Base-by-base conservation (phyloP, 2,113 vertebrate species). In the Lagenorhynchus albirostris region DNA sequence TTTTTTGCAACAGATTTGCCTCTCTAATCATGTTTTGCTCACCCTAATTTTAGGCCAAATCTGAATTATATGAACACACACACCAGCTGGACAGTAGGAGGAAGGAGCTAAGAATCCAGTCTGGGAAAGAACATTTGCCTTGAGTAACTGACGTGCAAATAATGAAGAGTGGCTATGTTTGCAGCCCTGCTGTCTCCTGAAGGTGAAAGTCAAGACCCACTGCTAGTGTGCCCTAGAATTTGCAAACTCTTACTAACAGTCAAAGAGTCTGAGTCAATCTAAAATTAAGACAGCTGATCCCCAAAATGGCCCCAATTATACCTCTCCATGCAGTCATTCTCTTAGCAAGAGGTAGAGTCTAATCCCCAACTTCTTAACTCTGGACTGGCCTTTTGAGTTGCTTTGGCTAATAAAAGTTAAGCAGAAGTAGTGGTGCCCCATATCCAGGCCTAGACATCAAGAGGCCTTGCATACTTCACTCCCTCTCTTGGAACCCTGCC, bases 1-100 rank as follows among this genome's bases (percentile, higher is more conserved):
- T 62, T 26, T 88, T 87, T 41, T 23, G 12, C 44, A 74, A 71
- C 63, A 76, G 21, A 87, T 86, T 86, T 41, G 25, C 74, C 60
- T 95, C 88, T 63, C 76, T 79, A 38, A 36, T 96, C 50, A 36
- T 93, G 33, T 92, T 96, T 98, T 70, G 55, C 36, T 96, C 68
- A 71, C 31, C 25, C 85, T 96, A 82, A 73, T 91, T 95, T 89
- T 96, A 96, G 89, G 67, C 12, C 47, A 79, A 31, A 26, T 71
- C 62, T 93, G 81, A 89, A 55, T 76, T 95, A 73, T 29, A 67
- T 8, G 41, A 76, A 65, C 60, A 89, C 10, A 60, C 15, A 60
- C 20, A 44, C 33, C 80, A 89, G 93, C 53, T 91, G 60, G 93
- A 92, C 84, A 68, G 95, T 80, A 81, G 84, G 71, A 95, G 55